Base-by-base conservation (phyloP, 2,113 vertebrate genomes). In the Halichoerus grypus region DNA sequence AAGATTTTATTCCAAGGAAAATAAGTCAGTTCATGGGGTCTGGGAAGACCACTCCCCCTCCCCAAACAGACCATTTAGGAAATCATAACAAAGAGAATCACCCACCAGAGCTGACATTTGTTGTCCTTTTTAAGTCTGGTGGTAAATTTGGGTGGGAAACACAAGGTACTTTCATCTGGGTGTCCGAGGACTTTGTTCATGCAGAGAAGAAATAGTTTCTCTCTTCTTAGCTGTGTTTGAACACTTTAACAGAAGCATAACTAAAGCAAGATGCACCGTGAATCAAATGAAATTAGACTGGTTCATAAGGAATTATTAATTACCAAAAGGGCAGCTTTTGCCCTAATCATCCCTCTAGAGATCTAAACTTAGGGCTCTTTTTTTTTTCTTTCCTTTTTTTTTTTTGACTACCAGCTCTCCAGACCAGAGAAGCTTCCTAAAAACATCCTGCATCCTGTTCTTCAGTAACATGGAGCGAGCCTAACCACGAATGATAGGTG, bases 61-160 rank as follows among this genome's bases (percentile, higher is more conserved):
- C 26, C 39, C 22, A 46, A 59, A 87, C 16, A 88, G 69, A 91
- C 84, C 22, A 10, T 31, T 61, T 89, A 53, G 46, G 46, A 88
- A 69, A 84, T 46, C 72, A 84, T n/a, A 13, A 42, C 59, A 42
- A 65, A 85, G 85, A 96, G 57, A 82, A 82, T 55, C 76, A 49
- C 51, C 67, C 24, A 90, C 53, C 86, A 26, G 12, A 74, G 72
- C 22, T 67, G 82, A 83, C n/a, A 33, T 3, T 86, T 55, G 89
- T 77, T 92, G 51, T 84, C 76, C 65, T 93, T 93, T 88, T 94
- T 57, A 82, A 82, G 55, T n/a, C 26, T 93, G 59, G 49, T 82
- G 77, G 88, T 85, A 93, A 51, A 85, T 94, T 72, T 77, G 88
- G 76, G 94, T 55, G 69, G 92, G 67, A 96, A 93, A 77, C 33